Base-by-base conservation (phyloP, 1,140 invertebrate species). In the Apis florea region DNA sequence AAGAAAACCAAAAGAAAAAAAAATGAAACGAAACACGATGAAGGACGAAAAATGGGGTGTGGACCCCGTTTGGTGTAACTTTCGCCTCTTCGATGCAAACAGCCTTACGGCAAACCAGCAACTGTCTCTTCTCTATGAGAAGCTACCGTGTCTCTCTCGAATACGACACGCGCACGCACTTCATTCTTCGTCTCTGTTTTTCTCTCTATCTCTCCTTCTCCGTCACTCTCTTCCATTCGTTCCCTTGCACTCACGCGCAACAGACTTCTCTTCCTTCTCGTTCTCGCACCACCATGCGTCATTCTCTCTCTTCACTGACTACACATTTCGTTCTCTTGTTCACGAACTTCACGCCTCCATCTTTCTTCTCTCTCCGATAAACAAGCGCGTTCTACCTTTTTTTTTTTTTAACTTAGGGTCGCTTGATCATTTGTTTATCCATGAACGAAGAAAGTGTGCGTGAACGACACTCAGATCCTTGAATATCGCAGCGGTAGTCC, bases 61-160 rank as follows among this genome's bases (percentile, higher is more conserved):
- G 64, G 56, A 56, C 56, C 64, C 13, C n/a, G 67, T 58, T 85
- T 86, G 31, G 31, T 40, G 31, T 40, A 40, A 40, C 89, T 84
- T 83, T 85, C 85, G 84, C 47, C 80, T 66, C n/a, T 11, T 74
- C 89, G 92, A 90, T 90, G 86, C 88, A 86, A 86, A 49, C 89
- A 86, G 87, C 82, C 79, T 91, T 89, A 88, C 87, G 84, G 89
- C 89, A 75, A 84, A 31, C 78, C 86, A 89, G 40, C 87, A 82
- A 90, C 89, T 92, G 91, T 90, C 89, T 90, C 85, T 79, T 83
- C 87, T 83, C 89, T 86, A 89, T 83, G 87, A 88, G 87, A 89
- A 90, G 88, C 91, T 89, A 90, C 89, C 87, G 87, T 87, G 81
- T 88, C 70, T 47, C 86, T 88, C 83, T 40, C 31, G 31, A 40